phyloP scores from a whole-genome alignment of 2,113 vertebrate genomes.

The Scalopus aquaticus region DNA sequence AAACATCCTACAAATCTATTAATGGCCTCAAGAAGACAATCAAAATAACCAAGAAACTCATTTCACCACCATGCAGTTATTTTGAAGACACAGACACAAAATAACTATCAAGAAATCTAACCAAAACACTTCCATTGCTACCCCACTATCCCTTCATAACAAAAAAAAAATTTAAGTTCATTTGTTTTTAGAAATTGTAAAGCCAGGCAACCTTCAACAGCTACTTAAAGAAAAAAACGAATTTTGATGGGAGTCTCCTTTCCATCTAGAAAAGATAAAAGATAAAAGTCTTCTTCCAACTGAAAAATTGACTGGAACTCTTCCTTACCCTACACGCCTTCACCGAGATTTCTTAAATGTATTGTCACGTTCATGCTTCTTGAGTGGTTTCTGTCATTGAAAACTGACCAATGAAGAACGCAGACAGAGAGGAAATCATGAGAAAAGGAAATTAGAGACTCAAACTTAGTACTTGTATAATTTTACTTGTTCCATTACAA shows the following conservation, averaged over 20 bases:
- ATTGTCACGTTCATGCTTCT: neutral
- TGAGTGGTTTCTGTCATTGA: neutral
- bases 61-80: neutral
- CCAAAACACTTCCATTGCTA: neutral
- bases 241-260: neutral
- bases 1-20: slow-evolving; percentile 3
- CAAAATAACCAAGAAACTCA: neutral
- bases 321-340: neutral
- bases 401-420: neutral
- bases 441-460: neutral
- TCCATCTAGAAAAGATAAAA: neutral
- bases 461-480: neutral
- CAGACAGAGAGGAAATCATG: neutral
- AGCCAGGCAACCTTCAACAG: neutral
- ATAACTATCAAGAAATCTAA: neutral
- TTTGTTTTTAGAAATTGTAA: neutral
- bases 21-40: neutral
- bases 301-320: neutral
- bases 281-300: neutral
- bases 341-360: neutral
- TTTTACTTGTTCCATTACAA: neutral
- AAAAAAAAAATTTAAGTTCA: neutral
- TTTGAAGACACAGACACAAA: neutral
- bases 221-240: neutral
- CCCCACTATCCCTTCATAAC: neutral